Conservation (phyloP, 2,888 invertebrate species). For the Drosophila algonquin region DNA sequence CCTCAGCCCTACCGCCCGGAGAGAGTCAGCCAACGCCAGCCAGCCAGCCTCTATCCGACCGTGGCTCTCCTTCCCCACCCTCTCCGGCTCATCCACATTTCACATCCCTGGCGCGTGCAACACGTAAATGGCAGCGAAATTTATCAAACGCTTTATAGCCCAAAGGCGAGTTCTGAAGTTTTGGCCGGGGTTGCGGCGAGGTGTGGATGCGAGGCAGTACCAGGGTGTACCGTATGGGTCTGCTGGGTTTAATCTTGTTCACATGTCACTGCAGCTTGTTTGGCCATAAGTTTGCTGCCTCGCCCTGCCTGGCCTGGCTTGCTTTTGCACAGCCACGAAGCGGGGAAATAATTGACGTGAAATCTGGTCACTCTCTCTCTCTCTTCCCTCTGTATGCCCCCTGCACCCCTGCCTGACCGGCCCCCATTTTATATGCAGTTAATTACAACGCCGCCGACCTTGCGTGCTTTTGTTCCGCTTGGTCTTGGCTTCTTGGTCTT, state of each 20-base stretch:
- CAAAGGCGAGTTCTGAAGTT: slow-evolving; percentile 35
- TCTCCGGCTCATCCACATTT: slow-evolving; percentile 43
- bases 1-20: slow-evolving; percentile 8
- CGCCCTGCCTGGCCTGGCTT: neutral
- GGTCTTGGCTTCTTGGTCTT: slow-evolving; percentile 33
- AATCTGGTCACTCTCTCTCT: slow-evolving; percentile 43
- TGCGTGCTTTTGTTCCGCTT: slow-evolving; percentile 64
- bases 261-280: slow-evolving; percentile 61
- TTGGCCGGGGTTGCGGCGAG: slow-evolving; percentile 30
- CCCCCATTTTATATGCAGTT: slow-evolving; percentile 62
- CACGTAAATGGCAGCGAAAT: slow-evolving; percentile 67
- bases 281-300: slow-evolving; percentile 36
- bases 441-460: slow-evolving; percentile 71
- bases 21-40: slow-evolving; percentile 23
- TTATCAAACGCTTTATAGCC: slow-evolving; percentile 58
- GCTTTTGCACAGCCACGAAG: neutral
- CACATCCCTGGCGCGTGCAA: slow-evolving; percentile 57
- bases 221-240: slow-evolving; percentile 4
- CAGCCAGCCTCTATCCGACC: slow-evolving; percentile 17
- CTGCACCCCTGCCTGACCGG: slow-evolving; percentile 4
- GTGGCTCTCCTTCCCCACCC: neutral
- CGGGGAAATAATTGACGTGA: slow-evolving; percentile 63
- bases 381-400: neutral
- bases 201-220: neutral
- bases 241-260: slow-evolving; percentile 55